A percentile compares a stretch with the other conserved stretches of the same genome.
These are phyloP conservation scores for Crambe crambe DNA, from an alignment of 37 sponge, comb jelly and placozoan species.

Conservation along the genomic window DNA sequence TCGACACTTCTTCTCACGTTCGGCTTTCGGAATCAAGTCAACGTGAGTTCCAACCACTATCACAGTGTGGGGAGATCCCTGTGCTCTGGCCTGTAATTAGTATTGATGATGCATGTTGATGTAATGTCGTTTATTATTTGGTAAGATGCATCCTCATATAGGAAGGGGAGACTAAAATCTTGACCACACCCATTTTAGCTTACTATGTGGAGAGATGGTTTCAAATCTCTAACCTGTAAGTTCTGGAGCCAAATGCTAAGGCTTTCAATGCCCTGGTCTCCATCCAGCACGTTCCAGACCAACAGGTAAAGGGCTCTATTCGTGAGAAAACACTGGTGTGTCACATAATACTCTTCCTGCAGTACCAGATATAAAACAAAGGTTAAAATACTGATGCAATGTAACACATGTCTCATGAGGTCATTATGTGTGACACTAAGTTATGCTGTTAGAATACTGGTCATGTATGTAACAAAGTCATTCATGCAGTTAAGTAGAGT, in stretches of 20 bases:
- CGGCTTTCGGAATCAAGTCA: conserved; percentile 22
- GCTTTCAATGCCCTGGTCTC: conserved; percentile 51
- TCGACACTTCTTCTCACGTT: conserved; percentile 4
- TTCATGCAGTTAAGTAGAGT: no score
- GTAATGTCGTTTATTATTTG: no score
- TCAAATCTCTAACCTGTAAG: conserved; percentile 70
- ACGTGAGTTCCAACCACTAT: conserved; percentile 73
- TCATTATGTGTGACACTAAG: no score
- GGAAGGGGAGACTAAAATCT: no score
- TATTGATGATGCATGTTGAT: no score
- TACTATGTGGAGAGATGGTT: no score
- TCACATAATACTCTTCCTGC: conserved; percentile 79
- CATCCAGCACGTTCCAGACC: conserved; percentile 65
- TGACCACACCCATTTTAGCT: no score
- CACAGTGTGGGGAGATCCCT: conserved; percentile 28
- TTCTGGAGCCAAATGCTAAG: conserved; percentile 70
- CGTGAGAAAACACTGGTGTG: conserved; percentile 79
- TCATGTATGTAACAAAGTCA: no score
- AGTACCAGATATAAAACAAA: neutral
- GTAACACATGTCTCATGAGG: no score
- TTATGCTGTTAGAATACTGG: no score
- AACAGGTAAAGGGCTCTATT: conserved; percentile 71
- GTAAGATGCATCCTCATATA: no score
- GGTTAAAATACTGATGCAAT: no score
- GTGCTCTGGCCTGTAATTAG: conserved; percentile 39